Base-by-base conservation (phyloP, 2,113 vertebrate species). In the Stigmatopora nigra region DNA sequence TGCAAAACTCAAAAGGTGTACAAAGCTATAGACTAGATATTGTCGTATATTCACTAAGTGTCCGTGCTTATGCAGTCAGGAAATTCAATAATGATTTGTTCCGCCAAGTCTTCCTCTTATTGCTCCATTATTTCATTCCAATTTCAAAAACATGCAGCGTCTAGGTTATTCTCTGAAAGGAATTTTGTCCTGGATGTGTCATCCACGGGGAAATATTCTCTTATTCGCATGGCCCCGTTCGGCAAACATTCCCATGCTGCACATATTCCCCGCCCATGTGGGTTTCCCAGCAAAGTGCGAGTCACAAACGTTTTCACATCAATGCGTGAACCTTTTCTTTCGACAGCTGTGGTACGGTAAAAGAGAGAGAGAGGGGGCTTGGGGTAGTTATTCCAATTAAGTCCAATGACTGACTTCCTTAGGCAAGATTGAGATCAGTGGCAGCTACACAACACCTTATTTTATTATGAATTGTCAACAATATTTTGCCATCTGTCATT, bases 291-390 rank as follows among this genome's bases (percentile, higher is more conserved):
- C n/a, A 56, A 63, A 66, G 57, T 63, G 44, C 78, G 70, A 75
- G 73, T 82, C 70, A 70, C 58, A 78, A 46, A 64, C 63, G 17
- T 78, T 69, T 75, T 61, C 68, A 77, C 82, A 74, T 64, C n/a
- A 14, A 38, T 78, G 68, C 86, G 81, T 82, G 81, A 89, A 88
- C 72, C 78, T 89, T 88, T 84, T 84, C 59, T 45, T 78, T 72
- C 63, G 75, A 87, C 60, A 48, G 55, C 72, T 57, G 66, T 38
- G 68, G 70, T 45, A 19, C 36, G 51, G 49, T 63, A 61, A 36
- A 47, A 67, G 64, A 64, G 56, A 5, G 56, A 5, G 53, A 63
- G 70, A 41, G 61, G 68, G 22, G 65, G 64, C 52, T 74, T 45
- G 60, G 44, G 70, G 67, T 52, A 72, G 45, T 62, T 41, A 20